These are phyloP conservation scores for Plectrocnemia conspersa DNA, from an alignment of 1,140 invertebrate genomes.

Conservation along the genomic window DNA sequence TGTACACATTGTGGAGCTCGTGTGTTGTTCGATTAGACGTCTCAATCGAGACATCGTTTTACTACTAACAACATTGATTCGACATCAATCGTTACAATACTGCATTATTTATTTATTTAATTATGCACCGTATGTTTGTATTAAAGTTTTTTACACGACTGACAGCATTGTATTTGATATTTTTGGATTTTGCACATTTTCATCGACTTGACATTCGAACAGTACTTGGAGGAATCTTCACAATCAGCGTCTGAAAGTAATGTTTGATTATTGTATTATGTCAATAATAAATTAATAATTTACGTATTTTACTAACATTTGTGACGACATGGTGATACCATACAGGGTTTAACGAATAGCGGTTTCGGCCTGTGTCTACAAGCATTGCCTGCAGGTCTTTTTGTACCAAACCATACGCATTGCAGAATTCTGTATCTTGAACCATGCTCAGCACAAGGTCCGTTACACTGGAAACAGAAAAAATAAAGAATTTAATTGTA, in stretches of 20 bases:
- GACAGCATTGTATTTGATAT: slow-evolving; percentile 80
- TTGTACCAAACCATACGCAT: slow-evolving; percentile 82
- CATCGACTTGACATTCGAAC: slow-evolving; percentile 74
- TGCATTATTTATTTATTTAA: not conserved
- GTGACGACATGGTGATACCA: slow-evolving; percentile 58
- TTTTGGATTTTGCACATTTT: slow-evolving; percentile 76
- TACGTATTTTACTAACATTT: slow-evolving; percentile 40
- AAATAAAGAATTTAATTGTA: not conserved
- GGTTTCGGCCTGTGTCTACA: slow-evolving; percentile 71
- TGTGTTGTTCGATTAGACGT: not conserved
- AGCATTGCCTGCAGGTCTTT: slow-evolving; percentile 74
- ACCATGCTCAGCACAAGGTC: slow-evolving; percentile 63
- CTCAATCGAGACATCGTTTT: too few species aligned
- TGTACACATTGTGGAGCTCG: not conserved
- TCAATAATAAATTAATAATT: not conserved
- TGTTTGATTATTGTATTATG: not conserved
- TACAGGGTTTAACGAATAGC: slow-evolving; percentile 70
- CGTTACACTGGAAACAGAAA: slow-evolving; percentile 63
- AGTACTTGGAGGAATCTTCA: slow-evolving; percentile 72
- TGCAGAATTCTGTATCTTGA: slow-evolving; percentile 78
- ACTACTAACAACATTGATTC: too few species aligned
- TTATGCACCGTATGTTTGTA: slow-evolving; percentile 5
- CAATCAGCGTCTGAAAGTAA: slow-evolving; percentile 59
- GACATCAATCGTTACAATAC: too few species aligned
- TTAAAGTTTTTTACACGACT: slow-evolving; percentile 58